phyloP scores from a whole-genome alignment of 2,888 invertebrate species.

The Dolomedes plantarius region DNA sequence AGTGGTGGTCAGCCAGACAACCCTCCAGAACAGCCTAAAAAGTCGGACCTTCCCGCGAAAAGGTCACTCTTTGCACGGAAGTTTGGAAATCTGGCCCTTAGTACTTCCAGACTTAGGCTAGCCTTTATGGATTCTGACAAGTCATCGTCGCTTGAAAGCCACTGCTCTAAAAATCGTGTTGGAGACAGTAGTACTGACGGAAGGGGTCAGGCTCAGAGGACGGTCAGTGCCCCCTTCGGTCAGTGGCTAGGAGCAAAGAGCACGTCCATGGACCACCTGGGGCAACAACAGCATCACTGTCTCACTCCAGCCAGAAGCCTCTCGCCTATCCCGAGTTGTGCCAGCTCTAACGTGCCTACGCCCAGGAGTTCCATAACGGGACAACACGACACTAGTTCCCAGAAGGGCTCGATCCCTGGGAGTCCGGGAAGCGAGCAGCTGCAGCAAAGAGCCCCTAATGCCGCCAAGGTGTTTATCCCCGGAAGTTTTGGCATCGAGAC shows the following conservation, averaged over 20 bases:
- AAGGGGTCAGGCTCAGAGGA: slow-evolving; percentile 54
- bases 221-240: slow-evolving; percentile 60
- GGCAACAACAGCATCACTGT: slow-evolving; percentile 11
- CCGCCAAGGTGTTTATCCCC: slow-evolving; percentile 20
- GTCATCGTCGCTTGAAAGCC: slow-evolving; percentile 27
- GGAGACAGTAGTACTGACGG: slow-evolving; percentile 33
- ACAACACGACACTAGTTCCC: slow-evolving; percentile 15
- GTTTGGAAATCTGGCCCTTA: slow-evolving; percentile 62
- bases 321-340: slow-evolving; percentile 70
- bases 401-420: slow-evolving; percentile 29
- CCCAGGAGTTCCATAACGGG: slow-evolving; percentile 67
- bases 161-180: slow-evolving; percentile 26
- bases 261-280: slow-evolving; percentile 62
- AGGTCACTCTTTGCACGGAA: slow-evolving; percentile 60
- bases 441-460: neutral
- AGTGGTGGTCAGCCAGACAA: neutral
- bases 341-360: slow-evolving; percentile 65
- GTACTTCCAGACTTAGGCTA: slow-evolving; percentile 61
- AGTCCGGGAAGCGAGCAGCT: slow-evolving; percentile 29
- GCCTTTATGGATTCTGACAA: slow-evolving; percentile 52
- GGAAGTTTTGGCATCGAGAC: slow-evolving; percentile 59
- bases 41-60: slow-evolving; percentile 44
- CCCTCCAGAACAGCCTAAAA: neutral
- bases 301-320: slow-evolving; percentile 53
- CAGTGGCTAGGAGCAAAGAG: slow-evolving; percentile 64